A percentile compares a stretch with the other conserved stretches of the same genome.
Conservation (phyloP, 2,888 invertebrate species). For the Mythimna albipuncta region DNA sequence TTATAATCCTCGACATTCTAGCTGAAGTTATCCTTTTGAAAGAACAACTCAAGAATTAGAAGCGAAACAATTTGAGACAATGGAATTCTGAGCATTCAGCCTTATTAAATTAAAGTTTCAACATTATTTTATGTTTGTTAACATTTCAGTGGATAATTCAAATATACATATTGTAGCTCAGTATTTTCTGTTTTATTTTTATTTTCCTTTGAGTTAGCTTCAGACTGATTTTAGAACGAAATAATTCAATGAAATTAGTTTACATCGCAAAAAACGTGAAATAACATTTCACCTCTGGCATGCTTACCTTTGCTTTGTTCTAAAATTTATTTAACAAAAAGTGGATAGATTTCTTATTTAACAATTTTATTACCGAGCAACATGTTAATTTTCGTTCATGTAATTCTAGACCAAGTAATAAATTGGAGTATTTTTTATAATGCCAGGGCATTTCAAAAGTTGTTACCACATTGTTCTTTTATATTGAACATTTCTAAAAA, state of each 20-base stretch:
- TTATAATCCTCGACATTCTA: slow-evolving; percentile 10
- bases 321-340: neutral
- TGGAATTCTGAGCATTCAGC: slow-evolving; percentile 7
- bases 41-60: slow-evolving; percentile 26
- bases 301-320: slow-evolving; percentile 12
- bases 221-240: slow-evolving; percentile 4
- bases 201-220: slow-evolving; percentile 19
- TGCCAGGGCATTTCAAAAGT: too few relatives aligned
- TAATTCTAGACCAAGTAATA: too few relatives aligned
- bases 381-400: neutral
- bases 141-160: slow-evolving; percentile 13
- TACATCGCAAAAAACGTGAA: neutral
- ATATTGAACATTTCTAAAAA: too few relatives aligned
- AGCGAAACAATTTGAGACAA: slow-evolving; percentile 38
- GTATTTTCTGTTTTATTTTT: slow-evolving; percentile 24
- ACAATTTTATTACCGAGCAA: slow-evolving; percentile 2
- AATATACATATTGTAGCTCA: slow-evolving; percentile 27
- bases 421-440: too few relatives aligned
- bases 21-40: slow-evolving; percentile 7
- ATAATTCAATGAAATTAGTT: slow-evolving; percentile 2
- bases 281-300: neutral
- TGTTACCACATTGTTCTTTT: too few relatives aligned
- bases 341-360: too few relatives aligned
- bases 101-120: slow-evolving; percentile 29
- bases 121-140: slow-evolving; percentile 4